Evolutionary conservation across 2,113 vertebrate genomes (phyloP), one percentile per base, ranked within the genome.

Genomic region (Potamarius usumacintae): DNA sequence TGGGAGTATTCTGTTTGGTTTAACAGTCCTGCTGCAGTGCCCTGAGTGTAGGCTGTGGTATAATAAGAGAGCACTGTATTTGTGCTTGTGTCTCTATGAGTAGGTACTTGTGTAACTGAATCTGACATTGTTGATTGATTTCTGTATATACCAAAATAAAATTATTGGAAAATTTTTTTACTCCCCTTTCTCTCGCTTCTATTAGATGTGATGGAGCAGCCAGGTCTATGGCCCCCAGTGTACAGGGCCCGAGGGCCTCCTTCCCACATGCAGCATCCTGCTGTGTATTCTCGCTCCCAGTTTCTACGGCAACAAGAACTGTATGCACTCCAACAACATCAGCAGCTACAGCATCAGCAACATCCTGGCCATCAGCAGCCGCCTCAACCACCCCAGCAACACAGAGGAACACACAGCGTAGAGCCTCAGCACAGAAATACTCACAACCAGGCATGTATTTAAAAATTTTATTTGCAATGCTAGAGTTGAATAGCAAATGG

Each of bases 161-260:
- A 62, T 82, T 42, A 82, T 82, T 82, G 30, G 57, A 62, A 60
- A 60, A 81, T 22, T 14, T 14, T 25, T 48, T 58, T 80, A 3
- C 17, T 77, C 62, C n/a, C 69, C 85, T 89, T 82, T 81, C 88
- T 79, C 89, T 90, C 81, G 90, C 83, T 91, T 92, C 91, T 95
- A 96, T 96, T 97, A 87, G 98, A 99, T 7, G 97, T 99, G 92
- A 98, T 99, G 96, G 97, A 99, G 94, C 98, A 98, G 96, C 96
- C 97, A 0, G 96, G 97, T 0, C 94, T 99, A 90, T 99, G 98
- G 97, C 97, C 98, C 90, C 96, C 97, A 84, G 96, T 99, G 95
- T 99, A 98, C 15, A 95, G 96, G 7, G 93, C 96, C 91, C 95
- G 97, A 90, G 97, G 96, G 86, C 96, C 97, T 34, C 2, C 96